These are phyloP conservation scores for Cabera pusaria DNA, from an alignment of 2,888 invertebrate species.

Conservation along the genomic window DNA sequence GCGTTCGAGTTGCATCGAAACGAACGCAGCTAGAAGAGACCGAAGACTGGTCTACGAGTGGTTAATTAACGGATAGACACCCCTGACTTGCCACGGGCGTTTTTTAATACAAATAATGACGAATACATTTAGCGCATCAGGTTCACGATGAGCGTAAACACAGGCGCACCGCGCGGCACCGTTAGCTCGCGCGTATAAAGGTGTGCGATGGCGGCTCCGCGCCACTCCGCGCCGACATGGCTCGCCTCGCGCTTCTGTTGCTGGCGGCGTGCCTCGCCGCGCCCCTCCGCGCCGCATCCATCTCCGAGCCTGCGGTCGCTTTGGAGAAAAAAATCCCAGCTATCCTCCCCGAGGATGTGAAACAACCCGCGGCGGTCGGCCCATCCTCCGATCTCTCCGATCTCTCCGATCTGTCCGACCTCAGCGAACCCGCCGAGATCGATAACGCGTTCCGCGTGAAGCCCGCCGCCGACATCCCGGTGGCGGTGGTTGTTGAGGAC, in stretches of 20 bases:
- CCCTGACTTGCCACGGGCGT: constrained; percentile 35
- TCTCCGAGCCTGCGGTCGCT: constrained; percentile 31
- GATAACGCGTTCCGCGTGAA: constrained; percentile 52
- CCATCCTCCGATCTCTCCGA: constrained; percentile 49
- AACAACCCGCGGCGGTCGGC: constrained; percentile 38
- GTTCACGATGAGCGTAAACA: constrained; percentile 56
- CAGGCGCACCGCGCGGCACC: constrained; percentile 50
- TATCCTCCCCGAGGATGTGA: constrained; percentile 34
- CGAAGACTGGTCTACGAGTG: constrained; percentile 13
- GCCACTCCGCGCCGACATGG: constrained; percentile 57
- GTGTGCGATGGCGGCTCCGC: constrained; percentile 32
- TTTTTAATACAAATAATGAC: constrained; percentile 69
- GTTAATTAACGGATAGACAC: constrained; percentile 34
- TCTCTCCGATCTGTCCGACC: constrained; percentile 46
- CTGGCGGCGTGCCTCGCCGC: constrained; percentile 56
- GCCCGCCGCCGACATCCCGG: constrained; percentile 53
- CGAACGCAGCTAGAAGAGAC: no score
- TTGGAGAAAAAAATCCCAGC: constrained; percentile 32
- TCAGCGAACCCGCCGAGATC: constrained; percentile 45
- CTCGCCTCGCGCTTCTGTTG: constrained; percentile 58
- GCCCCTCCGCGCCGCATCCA: constrained; percentile 53
- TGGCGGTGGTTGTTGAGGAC: constrained; percentile 56
- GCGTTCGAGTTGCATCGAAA: no score
- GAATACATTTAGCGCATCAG: constrained; percentile 59
- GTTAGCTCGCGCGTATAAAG: constrained; percentile 72